Conservation (phyloP, 2,113 vertebrate genomes). For the Campylomormyrus numenius region DNA sequence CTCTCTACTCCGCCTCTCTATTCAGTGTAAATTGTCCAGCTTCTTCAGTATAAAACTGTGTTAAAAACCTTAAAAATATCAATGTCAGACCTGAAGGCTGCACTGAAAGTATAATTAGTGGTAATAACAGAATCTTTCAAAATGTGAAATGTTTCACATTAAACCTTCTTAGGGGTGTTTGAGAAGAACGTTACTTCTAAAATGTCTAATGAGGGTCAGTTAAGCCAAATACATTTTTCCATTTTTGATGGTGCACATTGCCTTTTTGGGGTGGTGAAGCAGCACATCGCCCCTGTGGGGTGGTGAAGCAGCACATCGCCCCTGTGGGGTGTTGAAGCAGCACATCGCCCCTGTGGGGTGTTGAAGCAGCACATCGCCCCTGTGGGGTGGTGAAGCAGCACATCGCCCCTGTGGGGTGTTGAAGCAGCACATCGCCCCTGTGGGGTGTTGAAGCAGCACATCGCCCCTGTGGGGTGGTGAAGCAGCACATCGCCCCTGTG, state of each 20-base stretch:
- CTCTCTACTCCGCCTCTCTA: slow-evolving; percentile 22
- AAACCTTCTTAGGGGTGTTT: neutral
- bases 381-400: too few species aligned
- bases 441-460: too few species aligned
- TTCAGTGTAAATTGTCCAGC: slow-evolving; percentile 15
- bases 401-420: too few species aligned
- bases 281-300: neutral
- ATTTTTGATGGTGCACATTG: neutral
- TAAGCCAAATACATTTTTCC: neutral
- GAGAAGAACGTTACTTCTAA: neutral
- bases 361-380: neutral
- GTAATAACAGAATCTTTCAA: too few species aligned
- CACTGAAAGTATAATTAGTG: neutral
- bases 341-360: neutral
- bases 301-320: too few species aligned
- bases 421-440: neutral
- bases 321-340: too few species aligned
- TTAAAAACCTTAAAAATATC: neutral
- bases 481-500: too few species aligned
- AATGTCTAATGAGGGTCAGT: neutral
- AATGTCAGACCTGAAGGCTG: neutral
- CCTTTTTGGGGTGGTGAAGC: neutral
- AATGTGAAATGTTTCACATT: neutral
- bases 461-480: neutral
- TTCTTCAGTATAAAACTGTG: slow-evolving; percentile 17